Conservation (phyloP, 2,797 vertebrate species). For the Melanotaenia maccullochi region DNA sequence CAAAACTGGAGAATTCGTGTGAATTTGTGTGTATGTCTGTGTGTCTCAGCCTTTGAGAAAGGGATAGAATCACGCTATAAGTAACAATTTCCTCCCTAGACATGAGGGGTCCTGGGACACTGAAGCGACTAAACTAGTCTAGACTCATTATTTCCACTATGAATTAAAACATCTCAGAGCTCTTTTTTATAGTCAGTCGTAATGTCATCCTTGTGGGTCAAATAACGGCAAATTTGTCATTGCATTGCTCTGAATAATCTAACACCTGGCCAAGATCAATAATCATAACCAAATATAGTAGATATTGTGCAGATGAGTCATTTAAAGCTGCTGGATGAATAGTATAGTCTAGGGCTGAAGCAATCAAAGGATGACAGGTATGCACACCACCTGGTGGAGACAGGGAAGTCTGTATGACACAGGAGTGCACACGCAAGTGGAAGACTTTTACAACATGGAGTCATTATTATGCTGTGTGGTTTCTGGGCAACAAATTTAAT, state of each 20-base stretch:
- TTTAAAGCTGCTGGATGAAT: slow-evolving; percentile 12
- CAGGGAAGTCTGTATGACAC: slow-evolving; percentile 42
- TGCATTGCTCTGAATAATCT: slow-evolving; percentile 10
- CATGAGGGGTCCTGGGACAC: slow-evolving; percentile 64
- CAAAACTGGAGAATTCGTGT: slow-evolving; percentile 38
- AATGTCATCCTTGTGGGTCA: slow-evolving; percentile 14
- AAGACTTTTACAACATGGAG: slow-evolving; percentile 33
- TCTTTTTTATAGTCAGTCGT: slow-evolving; percentile 6
- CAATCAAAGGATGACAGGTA: slow-evolving; percentile 63
- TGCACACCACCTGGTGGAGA: slow-evolving; percentile 63
- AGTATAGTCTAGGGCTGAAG: slow-evolving; percentile 36
- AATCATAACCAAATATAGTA: background rate
- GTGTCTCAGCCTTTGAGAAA: slow-evolving; percentile 27
- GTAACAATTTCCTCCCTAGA: slow-evolving; percentile 74
- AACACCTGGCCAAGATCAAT: slow-evolving; percentile 19
- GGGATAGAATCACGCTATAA: slow-evolving; percentile 56
- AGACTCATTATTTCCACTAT: slow-evolving; percentile 67
- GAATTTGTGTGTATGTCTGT: slow-evolving; percentile 38
- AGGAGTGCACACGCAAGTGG: background rate
- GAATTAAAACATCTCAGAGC: slow-evolving; percentile 51
- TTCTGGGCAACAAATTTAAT: slow-evolving; percentile 50
- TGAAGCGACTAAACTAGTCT: slow-evolving; percentile 61
- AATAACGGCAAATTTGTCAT: background rate
- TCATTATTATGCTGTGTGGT: slow-evolving; percentile 48
- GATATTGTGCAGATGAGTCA: slow-evolving; percentile 55